These are phyloP conservation scores for Smutsia temminckii DNA, from an alignment of 2,797 vertebrate genomes.

Conservation along the genomic window DNA sequence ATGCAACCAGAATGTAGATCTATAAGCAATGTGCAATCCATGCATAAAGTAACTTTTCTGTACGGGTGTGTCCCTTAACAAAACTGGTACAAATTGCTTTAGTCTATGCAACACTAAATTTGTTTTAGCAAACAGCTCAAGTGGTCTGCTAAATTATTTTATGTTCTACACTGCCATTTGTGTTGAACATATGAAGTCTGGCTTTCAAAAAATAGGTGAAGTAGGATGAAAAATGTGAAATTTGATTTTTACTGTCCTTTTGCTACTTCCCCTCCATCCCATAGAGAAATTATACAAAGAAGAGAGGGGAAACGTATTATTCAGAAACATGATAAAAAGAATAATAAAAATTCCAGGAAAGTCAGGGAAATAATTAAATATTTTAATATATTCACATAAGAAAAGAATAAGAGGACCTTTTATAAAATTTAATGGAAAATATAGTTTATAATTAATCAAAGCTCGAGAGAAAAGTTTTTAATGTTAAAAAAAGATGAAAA, in stretches of 20 bases:
- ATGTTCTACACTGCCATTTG: background rate
- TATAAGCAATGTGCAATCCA: background rate
- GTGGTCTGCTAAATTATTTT: background rate
- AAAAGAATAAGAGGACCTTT: constrained; percentile 56
- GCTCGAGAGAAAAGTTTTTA: constrained; percentile 41
- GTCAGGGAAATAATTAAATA: constrained; percentile 60
- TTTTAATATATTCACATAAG: constrained; percentile 45
- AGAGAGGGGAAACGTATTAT: constrained; percentile 31
- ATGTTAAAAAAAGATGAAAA: constrained; percentile 42
- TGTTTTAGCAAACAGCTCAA: background rate
- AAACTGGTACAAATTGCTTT: background rate
- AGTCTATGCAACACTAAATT: background rate
- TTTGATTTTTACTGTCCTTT: background rate
- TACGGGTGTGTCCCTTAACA: background rate
- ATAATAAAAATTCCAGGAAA: constrained; percentile 59
- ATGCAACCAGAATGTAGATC: background rate
- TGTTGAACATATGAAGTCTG: background rate
- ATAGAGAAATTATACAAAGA: constrained; percentile 39
- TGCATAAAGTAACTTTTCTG: background rate
- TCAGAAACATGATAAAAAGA: constrained; percentile 54
- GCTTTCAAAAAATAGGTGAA: background rate
- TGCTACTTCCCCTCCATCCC: background rate
- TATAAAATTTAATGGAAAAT: constrained; percentile 52
- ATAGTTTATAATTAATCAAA: constrained; percentile 57
- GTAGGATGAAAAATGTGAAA: background rate